Base-by-base conservation (phyloP, 1,140 invertebrate genomes). In the Leptinotarsa lineolata region DNA sequence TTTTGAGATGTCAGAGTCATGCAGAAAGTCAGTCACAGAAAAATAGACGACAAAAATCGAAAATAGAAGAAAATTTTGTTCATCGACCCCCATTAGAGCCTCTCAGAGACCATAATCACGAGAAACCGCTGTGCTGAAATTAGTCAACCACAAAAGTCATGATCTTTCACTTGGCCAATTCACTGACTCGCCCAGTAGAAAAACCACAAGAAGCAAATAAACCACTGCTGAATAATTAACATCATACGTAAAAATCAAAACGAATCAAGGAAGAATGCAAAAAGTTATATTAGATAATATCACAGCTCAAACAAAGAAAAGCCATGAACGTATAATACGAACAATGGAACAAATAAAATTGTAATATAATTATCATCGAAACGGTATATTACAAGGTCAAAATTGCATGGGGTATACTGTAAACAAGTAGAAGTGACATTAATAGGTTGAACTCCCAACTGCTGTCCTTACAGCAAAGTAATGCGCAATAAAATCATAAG, bases 321-420 rank as follows among this genome's bases (percentile, higher is more conserved):
- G 63, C 72, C 71, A 60, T 75, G 75, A 77, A 76, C 72, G 48
- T 72, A 48, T 70, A 72, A 76, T 70, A 48, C 74, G 72, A 78
- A 78, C 74, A 78, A 75, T 77, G 72, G 71, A 72, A 76, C 74
- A 75, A 75, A 79, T 77, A 76, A 76, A 79, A 78, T 77, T 70
- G 70, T 58, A 75, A 73, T 74, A 69, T 66, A 78, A 79, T 76
- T 80, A 80, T 77, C 75, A 73, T 70, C 70, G 76, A 75, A 76
- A 76, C 72, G 74, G 79, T 76, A 76, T 75, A 76, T 61, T 74
- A 44, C 79, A 80, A 80, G 79, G 79, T 76, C 72, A 76, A 72
- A 74, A 70, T 74, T 39, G 71, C 71, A 75, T 73, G 71, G 73
- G 70, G 68, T 64, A 64, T 64, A 64, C 30, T 64, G 30, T 64